Base-by-base conservation (phyloP, 2,888 invertebrate species). In the Napeogenes sylphis region DNA sequence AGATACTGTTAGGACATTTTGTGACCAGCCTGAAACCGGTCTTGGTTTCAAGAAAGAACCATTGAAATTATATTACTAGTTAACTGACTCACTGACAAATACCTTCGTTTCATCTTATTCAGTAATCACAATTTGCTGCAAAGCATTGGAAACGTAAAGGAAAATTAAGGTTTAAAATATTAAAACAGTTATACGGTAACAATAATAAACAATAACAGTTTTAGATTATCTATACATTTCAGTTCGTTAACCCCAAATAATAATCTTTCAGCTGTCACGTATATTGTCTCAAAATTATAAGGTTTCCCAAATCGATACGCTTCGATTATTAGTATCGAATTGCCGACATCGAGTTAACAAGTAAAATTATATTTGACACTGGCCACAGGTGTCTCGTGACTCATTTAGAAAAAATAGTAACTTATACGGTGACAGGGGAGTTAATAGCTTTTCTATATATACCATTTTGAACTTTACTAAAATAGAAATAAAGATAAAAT, bases 311-410 rank as follows among this genome's bases (percentile, higher is more conserved):
- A 88, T 79, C 80, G 84, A 87, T 87, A 85, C 76, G 59, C 69
- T 69, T 78, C 83, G 80, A 81, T 83, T 84, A 85, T 84, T 81
- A 79, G 81, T 84, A 80, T 89, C 84, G 80, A 79, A 76, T 88
- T 82, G 76, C 73, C 63, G 61, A 65, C 83, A 71, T 71, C 75
- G 73, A 75, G 77, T 79, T 84, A 81, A 82, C 83, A 77, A 85
- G 80, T 80, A 87, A 88, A 85, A 84, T 85, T 81, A 85, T 89
- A 89, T 87, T 84, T 75, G 84, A 86, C 81, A 82, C 86, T 80
- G 79, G 75, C 74, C 79, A 69, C 76, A 72, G 82, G 87, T 88
- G 81, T 87, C 81, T 75, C 78, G 80, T 88, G 81, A 77, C 84
- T 65, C 78, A 77, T 78, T 81, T 70, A 68, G 68, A 71, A 72